Base-by-base conservation (phyloP, 2,888 invertebrate genomes). In the Eilema sororculum region DNA sequence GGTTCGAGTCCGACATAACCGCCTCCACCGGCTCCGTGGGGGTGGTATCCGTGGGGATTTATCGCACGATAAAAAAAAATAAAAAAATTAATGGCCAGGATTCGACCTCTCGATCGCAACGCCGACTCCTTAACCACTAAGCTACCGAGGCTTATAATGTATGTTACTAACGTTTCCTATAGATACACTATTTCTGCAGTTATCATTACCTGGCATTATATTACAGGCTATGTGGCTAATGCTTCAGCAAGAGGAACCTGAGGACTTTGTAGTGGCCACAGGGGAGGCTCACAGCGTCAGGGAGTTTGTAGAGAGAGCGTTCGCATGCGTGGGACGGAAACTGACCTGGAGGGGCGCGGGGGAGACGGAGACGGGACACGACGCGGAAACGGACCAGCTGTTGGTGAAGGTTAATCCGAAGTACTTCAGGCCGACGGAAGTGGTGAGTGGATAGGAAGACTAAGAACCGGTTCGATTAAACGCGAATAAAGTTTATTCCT, bases 191-290 rank as follows among this genome's bases (percentile, higher is more conserved):
- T n/a, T n/a, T n/a, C n/a, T n/a, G n/a, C n/a, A n/a, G n/a, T n/a
- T 28, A 28, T 28, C 5, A 28, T 28, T 5, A 28, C 28, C 28
- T 28, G 41, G 16, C 20, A 20, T 78, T 22, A 13, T 24, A 52
- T 58, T 20, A 0, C 88, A 98, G 97, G 99, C 99, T 0, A 99
- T 99, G 99, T 99, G 99, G 99, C 94, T 99, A 90, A 99, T 99
- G 98, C 96, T 99, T 22, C 99, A 99, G 90, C 97, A 98, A 87
- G 97, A 98, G 0, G 91, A 95, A 52, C 98, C 99, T 0, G 98
- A 99, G 67, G 99, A 99, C 94, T 99, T 97, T 95, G 99, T 99
- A 8, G 98, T 99, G 82, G 99, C 99, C 8, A 99, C 99, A 0
- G 99, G 99, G 0, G 98, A 98, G 90, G 96, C 97, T 20, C 99